Conservation (phyloP, 2,888 invertebrate species). For the Pandemis cinnamomeana region DNA sequence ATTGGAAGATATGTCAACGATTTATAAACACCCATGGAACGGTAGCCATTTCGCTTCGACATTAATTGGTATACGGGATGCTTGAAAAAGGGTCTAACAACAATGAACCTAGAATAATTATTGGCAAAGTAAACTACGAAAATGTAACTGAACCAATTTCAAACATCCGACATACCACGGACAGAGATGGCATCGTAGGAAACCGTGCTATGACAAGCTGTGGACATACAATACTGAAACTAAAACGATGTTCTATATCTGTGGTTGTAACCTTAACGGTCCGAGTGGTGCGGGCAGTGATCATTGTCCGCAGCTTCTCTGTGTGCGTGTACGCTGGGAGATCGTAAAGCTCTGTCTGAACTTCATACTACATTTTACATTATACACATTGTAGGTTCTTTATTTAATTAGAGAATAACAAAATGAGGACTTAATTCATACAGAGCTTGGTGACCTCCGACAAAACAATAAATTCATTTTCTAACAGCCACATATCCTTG, state of each 20-base stretch:
- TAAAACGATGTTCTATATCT: no score
- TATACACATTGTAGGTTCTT: no score
- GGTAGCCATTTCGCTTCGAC: neutral
- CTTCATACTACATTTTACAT: neutral
- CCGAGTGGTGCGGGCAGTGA: neutral
- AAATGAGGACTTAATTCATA: neutral
- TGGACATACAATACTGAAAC: neutral
- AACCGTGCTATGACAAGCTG: neutral
- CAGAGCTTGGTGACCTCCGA: slow-evolving; percentile 17
- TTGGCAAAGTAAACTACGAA: neutral
- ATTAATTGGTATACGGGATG: neutral
- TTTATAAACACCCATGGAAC: neutral
- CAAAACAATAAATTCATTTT: slow-evolving; percentile 16
- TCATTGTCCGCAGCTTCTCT: neutral
- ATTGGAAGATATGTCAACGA: no score
- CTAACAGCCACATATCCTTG: slow-evolving; percentile 14
- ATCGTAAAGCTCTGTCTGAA: neutral
- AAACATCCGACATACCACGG: neutral
- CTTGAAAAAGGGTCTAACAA: neutral
- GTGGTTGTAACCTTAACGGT: no score
- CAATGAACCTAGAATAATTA: neutral
- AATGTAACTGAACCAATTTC: neutral
- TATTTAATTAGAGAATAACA: neutral
- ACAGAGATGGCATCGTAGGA: neutral
- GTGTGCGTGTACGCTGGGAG: slow-evolving; percentile 2